These are phyloP conservation scores for Bursaphelenchus mucronatus DNA, from an alignment of 1,140 invertebrate species.

Conservation along the genomic window DNA sequence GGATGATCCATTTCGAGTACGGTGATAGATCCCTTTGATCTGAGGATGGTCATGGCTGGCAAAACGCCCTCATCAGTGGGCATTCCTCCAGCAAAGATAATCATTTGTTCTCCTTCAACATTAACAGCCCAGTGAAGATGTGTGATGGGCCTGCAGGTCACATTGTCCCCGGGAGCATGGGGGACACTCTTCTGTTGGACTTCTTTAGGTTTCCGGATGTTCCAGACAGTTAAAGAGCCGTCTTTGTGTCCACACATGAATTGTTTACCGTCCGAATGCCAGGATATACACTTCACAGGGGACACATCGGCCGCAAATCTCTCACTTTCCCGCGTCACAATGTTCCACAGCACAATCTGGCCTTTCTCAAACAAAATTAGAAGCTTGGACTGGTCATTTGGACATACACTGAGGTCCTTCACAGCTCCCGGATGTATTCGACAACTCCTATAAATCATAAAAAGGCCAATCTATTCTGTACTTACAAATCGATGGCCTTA, in stretches of 20 bases:
- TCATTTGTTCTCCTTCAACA: conserved; percentile 51
- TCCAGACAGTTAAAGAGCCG: conserved; percentile 66
- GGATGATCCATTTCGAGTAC: conserved; percentile 88
- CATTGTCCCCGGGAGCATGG: conserved; percentile 38
- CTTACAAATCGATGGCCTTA: conserved; percentile 98
- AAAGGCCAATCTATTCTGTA: conserved; percentile 20
- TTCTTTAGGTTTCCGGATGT: conserved; percentile 49
- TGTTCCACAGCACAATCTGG: conserved; percentile 89
- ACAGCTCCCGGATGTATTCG: conserved; percentile 65
- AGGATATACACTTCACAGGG: conserved; percentile 74
- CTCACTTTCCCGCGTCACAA: conserved; percentile 76
- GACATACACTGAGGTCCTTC: conserved; percentile 64
- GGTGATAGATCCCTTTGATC: conserved; percentile 81
- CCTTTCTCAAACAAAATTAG: conserved; percentile 93
- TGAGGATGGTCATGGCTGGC: conserved; percentile 78
- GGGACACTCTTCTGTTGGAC: conserved; percentile 46
- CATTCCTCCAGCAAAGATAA: conserved; percentile 64
- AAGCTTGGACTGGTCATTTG: conserved; percentile 67
- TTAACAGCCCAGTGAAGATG: conserved; percentile 52
- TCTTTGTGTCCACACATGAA: conserved; percentile 93
- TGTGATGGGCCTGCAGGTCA: conserved; percentile 48
- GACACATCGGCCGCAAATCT: conserved; percentile 57
- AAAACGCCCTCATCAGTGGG: conserved; percentile 56
- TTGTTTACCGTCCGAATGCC: conserved; percentile 96
- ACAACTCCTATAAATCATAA: conserved; percentile 61